These are phyloP conservation scores for Eristalinus sepulchralis DNA, from an alignment of 2,888 invertebrate species.

Conservation along the genomic window DNA sequence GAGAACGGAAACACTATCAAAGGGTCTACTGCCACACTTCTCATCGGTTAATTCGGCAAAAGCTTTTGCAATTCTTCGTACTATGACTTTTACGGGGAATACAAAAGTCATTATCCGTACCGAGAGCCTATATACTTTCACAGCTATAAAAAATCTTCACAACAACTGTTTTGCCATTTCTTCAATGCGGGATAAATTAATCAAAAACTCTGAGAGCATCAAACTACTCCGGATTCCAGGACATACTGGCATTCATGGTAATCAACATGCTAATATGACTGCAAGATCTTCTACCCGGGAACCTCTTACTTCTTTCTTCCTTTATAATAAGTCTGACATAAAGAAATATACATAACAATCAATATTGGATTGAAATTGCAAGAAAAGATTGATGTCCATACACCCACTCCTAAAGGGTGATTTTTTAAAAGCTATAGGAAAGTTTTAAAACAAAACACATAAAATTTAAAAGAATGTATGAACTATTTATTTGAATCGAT, in stretches of 20 bases:
- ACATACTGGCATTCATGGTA: slow-evolving; percentile 11
- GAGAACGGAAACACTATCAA: slow-evolving; percentile 2
- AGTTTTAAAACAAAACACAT: no score
- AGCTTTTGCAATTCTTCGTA: slow-evolving; percentile 9
- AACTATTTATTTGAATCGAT: no score
- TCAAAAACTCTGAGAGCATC: no score
- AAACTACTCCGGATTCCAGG: background rate
- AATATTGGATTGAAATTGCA: no score
- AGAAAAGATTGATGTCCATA: background rate
- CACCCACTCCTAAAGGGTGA: no score
- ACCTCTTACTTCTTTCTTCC: no score
- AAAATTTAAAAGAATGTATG: no score
- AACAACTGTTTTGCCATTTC: background rate
- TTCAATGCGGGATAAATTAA: no score
- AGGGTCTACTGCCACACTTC: slow-evolving; percentile 6
- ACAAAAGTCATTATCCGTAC: slow-evolving; percentile 30
- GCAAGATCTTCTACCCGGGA: no score
- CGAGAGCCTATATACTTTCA: slow-evolving; percentile 20
- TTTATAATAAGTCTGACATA: background rate
- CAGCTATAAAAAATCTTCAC: background rate
- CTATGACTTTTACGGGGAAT: background rate
- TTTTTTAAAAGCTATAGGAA: no score
- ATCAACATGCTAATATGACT: background rate
- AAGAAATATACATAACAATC: no score
- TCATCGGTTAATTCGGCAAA: slow-evolving; percentile 36